phyloP scores from a whole-genome alignment of 2,888 invertebrate species.

The Pandemis heparana region DNA sequence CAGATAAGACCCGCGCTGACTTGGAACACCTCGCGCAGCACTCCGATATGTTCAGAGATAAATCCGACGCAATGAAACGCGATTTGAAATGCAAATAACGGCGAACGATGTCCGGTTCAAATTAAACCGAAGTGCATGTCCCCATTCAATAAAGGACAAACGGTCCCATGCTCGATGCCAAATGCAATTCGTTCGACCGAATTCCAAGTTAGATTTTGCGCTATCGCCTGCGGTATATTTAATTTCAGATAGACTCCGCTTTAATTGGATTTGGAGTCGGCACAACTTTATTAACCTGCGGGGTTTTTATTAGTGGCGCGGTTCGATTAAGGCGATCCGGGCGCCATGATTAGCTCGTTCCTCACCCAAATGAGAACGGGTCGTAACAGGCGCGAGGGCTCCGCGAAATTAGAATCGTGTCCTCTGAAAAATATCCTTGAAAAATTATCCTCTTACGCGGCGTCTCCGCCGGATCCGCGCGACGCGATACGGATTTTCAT shows the following conservation, averaged over 20 bases:
- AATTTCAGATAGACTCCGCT: conserved; percentile 22
- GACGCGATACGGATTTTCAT: conserved; percentile 29
- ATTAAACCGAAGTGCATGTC: conserved; percentile 41
- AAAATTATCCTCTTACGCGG: conserved; percentile 38
- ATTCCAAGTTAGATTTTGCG: conserved; percentile 32
- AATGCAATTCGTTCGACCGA: conserved; percentile 37
- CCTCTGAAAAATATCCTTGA: conserved; percentile 36
- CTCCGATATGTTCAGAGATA: conserved; percentile 14
- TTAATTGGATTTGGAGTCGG: conserved; percentile 30
- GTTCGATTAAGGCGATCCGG: conserved; percentile 34
- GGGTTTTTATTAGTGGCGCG: conserved; percentile 30
- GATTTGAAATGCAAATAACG: conserved; percentile 41
- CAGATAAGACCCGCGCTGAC: neutral
- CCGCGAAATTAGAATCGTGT: conserved; percentile 39
- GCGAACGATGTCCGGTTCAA: conserved; percentile 33
- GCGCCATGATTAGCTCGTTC: conserved; percentile 37
- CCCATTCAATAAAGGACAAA: conserved; percentile 41
- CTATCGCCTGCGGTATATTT: conserved; percentile 10
- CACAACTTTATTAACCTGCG: conserved; percentile 30
- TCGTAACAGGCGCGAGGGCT: conserved; percentile 23
- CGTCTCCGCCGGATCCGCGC: neutral
- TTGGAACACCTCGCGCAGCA: neutral
- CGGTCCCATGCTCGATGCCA: conserved; percentile 33
- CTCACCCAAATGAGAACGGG: conserved; percentile 35
- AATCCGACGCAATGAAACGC: conserved; percentile 31